Evolutionary conservation across 2,888 invertebrate genomes (phyloP), one percentile per base, ranked within the genome.

Genomic region (Thyatira batis): DNA sequence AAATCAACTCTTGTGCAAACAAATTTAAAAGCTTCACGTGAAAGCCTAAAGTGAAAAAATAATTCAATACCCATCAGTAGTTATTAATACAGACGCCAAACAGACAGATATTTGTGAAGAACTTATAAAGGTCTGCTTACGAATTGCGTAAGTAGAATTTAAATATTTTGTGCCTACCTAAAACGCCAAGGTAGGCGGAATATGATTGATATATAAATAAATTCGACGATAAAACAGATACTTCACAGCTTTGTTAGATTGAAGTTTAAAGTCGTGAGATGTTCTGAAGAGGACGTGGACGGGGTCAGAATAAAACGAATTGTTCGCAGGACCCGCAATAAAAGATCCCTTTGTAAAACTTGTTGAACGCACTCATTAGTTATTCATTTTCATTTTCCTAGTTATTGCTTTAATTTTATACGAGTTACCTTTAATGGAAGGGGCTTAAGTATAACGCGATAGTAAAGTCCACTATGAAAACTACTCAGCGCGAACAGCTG

Each of bases 351-450:
- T 78, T 76, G 69, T 75, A 71, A 79, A 80, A 83, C 84, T 85
- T 86, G 81, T 84, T 81, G 80, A 82, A 79, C 73, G 69, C 65
- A 71, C 69, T 84, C 84, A 86, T 89, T 87, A 84, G 79, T 81
- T 84, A 88, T 88, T 87, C 84, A 89, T 87, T 84, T 84, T 84
- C 78, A 84, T 87, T 82, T 85, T 75, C 79, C 69, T 79, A 78
- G 80, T 80, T 80, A 82, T 69, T 68, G 65, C 72, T 69, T 72
- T 81, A 80, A 85, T 83, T 82, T 83, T 78, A 78, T 68, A 73
- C 67, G 57, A 60, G 59, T 71, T 61, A 62, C 58, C 63, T 73
- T 79, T 83, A 78, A 80, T 68, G 69, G 64, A 63, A 62, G 57
- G 57, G 54, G 53, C 76, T 78, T 81, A 69, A 76, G 58, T 75